Evolutionary conservation across 2,888 invertebrate genomes (phyloP).

Genomic region (Agrotis ipsilon): DNA sequence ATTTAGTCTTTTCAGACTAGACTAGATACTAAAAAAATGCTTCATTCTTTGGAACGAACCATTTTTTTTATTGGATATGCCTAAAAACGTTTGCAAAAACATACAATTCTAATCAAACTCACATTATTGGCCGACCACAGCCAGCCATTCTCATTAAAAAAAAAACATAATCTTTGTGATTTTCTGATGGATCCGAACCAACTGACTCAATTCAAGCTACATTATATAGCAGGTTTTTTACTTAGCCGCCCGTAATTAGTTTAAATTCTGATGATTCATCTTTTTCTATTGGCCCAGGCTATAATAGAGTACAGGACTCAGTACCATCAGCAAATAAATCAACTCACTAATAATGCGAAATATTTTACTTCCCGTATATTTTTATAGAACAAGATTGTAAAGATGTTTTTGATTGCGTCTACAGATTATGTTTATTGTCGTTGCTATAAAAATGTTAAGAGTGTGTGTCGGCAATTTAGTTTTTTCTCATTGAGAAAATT

Average conservation of each 20-base stretch:
- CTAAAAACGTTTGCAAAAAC: constrained; percentile 47
- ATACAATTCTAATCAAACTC: constrained; percentile 56
- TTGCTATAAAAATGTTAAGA: constrained; percentile 47
- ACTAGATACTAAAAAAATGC: too few relatives aligned
- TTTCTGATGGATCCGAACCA: constrained; percentile 81
- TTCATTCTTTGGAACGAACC: too few relatives aligned
- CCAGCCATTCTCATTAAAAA: constrained; percentile 57
- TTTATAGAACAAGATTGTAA: constrained; percentile 44
- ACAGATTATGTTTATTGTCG: constrained; percentile 58
- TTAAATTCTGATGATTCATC: constrained; percentile 89
- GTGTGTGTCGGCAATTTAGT: constrained; percentile 42
- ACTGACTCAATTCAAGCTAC: constrained; percentile 81
- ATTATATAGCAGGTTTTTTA: constrained; percentile 83
- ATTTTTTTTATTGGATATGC: background rate
- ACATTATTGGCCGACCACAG: constrained; percentile 53
- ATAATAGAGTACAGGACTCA: constrained; percentile 77
- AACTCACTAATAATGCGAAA: constrained; percentile 37
- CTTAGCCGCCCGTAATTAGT: constrained; percentile 85
- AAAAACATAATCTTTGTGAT: constrained; percentile 75
- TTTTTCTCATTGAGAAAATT: constrained; percentile 34
- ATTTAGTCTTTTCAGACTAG: background rate
- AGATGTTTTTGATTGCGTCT: constrained; percentile 53
- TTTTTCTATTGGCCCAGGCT: constrained; percentile 84
- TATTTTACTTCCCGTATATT: constrained; percentile 32
- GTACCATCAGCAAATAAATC: constrained; percentile 74